These are phyloP conservation scores for Pilophorus perplexus DNA, from an alignment of 2,888 invertebrate species.

Conservation along the genomic window DNA sequence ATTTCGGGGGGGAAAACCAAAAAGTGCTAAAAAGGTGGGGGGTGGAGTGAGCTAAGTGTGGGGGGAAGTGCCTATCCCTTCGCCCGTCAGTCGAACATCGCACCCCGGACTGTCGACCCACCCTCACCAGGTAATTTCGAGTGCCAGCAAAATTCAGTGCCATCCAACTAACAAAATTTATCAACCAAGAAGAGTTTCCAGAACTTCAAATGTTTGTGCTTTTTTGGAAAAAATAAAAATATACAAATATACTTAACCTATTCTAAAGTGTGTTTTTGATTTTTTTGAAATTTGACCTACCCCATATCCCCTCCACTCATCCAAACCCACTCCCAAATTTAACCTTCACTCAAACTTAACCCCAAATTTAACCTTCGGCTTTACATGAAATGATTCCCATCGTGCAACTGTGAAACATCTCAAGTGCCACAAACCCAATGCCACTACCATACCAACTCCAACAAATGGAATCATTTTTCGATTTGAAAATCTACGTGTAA, in stretches of 20 bases:
- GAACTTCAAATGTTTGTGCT: neutral
- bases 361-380: no score
- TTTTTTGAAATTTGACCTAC: neutral
- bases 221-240: slow-evolving; percentile 10
- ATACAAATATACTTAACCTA: neutral
- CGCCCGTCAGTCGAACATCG: slow-evolving; percentile 34
- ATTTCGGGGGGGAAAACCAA: neutral
- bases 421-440: no score
- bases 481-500: no score
- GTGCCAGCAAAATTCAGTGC: slow-evolving; percentile 3
- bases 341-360: no score
- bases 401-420: no score
- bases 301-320: neutral
- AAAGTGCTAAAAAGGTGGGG: neutral
- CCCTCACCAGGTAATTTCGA: slow-evolving; percentile 36
- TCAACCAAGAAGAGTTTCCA: neutral
- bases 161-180: slow-evolving; percentile 8
- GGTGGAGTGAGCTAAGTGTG: slow-evolving; percentile 16
- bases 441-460: no score
- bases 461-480: no score
- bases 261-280: neutral
- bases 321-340: neutral
- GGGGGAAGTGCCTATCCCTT: slow-evolving; percentile 20
- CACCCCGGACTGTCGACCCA: slow-evolving; percentile 30
- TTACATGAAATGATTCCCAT: no score